phyloP scores from a whole-genome alignment of 2,113 vertebrate species.

The Pachypanchax playfairii region DNA sequence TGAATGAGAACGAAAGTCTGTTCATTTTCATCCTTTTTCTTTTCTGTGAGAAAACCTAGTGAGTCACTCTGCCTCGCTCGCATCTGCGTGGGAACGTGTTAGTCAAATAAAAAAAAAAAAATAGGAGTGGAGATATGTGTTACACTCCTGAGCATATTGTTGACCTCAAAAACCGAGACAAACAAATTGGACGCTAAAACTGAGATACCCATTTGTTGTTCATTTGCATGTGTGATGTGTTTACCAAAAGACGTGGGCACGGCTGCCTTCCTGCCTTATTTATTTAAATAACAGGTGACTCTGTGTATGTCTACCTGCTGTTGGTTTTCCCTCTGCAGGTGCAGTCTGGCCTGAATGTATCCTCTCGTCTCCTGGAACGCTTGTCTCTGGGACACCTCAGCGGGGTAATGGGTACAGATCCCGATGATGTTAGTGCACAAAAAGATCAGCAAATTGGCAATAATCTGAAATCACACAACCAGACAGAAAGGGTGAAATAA shows the following conservation, averaged over 20 bases:
- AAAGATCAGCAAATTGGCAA: constrained; percentile 92
- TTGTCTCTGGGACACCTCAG: constrained; percentile 96
- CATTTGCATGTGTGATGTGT: constrained; percentile 48
- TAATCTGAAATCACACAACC: constrained; percentile 79
- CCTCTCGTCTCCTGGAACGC: constrained; percentile 96
- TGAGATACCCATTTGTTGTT: constrained; percentile 55
- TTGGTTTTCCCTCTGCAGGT: constrained; percentile 94
- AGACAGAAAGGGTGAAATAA: constrained; percentile 5
- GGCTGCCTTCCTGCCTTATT: constrained; percentile 3
- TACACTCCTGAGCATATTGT: constrained; percentile 67
- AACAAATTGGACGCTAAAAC: constrained; percentile 42
- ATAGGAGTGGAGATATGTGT: constrained; percentile 29
- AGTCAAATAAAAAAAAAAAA: constrained; percentile 54
- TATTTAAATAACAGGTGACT: constrained; percentile 4
- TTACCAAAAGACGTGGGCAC: not conserved
- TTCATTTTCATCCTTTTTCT: constrained; percentile 61
- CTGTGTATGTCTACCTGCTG: constrained; percentile 85
- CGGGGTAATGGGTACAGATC: constrained; percentile 96
- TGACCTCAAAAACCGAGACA: constrained; percentile 57
- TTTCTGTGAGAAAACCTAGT: constrained; percentile 44
- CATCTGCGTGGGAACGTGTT: constrained; percentile 68
- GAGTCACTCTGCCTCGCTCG: constrained; percentile 64
- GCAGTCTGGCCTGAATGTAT: constrained; percentile 94
- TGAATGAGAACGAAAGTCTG: constrained; percentile 20
- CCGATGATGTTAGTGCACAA: constrained; percentile 95